Conservation (phyloP, 2,888 invertebrate species). For the Protonemura montana region DNA sequence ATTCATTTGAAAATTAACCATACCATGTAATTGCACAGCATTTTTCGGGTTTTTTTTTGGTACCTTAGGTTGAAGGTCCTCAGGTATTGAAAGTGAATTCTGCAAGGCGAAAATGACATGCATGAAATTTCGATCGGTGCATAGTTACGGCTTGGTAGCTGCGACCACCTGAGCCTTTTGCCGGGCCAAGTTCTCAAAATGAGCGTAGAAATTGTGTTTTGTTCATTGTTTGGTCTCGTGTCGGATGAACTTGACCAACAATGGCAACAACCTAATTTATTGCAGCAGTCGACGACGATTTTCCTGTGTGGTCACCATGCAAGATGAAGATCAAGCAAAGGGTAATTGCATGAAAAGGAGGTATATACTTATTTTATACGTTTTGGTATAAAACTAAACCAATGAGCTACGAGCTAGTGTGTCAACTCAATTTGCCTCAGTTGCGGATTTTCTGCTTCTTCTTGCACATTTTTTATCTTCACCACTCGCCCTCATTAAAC, state of each 20-base stretch:
- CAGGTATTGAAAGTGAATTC: background rate
- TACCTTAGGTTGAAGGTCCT: background rate
- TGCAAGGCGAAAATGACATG: background rate
- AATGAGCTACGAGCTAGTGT: too few relatives aligned
- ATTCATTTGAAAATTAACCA: constrained; percentile 4
- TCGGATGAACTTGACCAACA: background rate
- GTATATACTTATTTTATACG: too few relatives aligned
- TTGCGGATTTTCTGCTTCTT: too few relatives aligned
- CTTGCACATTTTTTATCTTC: too few relatives aligned
- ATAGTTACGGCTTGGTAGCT: too few relatives aligned
- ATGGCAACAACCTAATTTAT: background rate
- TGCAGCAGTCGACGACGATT: background rate
- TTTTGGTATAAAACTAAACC: too few relatives aligned
- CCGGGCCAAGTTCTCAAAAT: background rate
- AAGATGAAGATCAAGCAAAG: too few relatives aligned
- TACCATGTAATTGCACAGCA: background rate
- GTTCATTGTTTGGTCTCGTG: background rate
- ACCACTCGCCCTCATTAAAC: too few relatives aligned
- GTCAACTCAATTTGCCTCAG: too few relatives aligned
- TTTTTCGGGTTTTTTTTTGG: background rate
- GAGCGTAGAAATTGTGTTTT: background rate
- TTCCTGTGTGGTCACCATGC: background rate
- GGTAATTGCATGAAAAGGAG: too few relatives aligned
- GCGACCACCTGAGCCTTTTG: too few relatives aligned
- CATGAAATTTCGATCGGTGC: background rate